Evolutionary conservation across 2,888 invertebrate species (phyloP).

Genomic region (Meandrusa payeni): DNA sequence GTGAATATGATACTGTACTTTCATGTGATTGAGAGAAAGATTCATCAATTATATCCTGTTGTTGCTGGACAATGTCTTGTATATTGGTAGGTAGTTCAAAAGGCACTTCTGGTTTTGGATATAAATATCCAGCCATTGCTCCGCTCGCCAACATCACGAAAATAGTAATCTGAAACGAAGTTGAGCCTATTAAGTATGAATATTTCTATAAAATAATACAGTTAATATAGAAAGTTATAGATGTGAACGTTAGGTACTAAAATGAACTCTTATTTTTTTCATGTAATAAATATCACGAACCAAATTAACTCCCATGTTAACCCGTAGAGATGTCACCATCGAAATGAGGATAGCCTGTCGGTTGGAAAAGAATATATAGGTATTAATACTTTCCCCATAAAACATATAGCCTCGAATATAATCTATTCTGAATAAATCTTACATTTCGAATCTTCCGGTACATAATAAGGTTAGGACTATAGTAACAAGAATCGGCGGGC

Average conservation of each 20-base stretch:
- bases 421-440: slow-evolving; percentile 52
- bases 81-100: slow-evolving; percentile 26
- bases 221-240: too few relatives aligned
- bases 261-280: too few relatives aligned
- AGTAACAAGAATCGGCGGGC: not conserved
- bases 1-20: slow-evolving; percentile 35
- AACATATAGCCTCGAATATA: slow-evolving; percentile 40
- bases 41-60: slow-evolving; percentile 3
- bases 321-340: slow-evolving; percentile 32
- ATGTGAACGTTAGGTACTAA: too few relatives aligned
- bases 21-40: slow-evolving; percentile 28
- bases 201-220: too few relatives aligned
- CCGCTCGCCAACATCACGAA: slow-evolving; percentile 13
- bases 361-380: slow-evolving; percentile 43
- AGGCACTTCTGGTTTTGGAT: slow-evolving; percentile 26
- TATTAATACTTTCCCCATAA: slow-evolving; percentile 56
- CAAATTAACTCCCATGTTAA: slow-evolving; percentile 41
- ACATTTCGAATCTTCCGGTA: slow-evolving; percentile 40
- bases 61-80: not conserved
- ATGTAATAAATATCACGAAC: slow-evolving; percentile 37
- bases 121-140: slow-evolving; percentile 26
- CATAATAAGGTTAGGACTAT: slow-evolving; percentile 2
- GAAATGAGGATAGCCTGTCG: slow-evolving; percentile 39
- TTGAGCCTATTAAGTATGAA: too few relatives aligned
- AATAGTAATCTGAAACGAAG: slow-evolving; percentile 27